Percentiles rank a stretch among this genome's conserved stretches.
Evolutionary conservation across 2,113 vertebrate genomes (phyloP).

Genomic region (Redunca redunca): DNA sequence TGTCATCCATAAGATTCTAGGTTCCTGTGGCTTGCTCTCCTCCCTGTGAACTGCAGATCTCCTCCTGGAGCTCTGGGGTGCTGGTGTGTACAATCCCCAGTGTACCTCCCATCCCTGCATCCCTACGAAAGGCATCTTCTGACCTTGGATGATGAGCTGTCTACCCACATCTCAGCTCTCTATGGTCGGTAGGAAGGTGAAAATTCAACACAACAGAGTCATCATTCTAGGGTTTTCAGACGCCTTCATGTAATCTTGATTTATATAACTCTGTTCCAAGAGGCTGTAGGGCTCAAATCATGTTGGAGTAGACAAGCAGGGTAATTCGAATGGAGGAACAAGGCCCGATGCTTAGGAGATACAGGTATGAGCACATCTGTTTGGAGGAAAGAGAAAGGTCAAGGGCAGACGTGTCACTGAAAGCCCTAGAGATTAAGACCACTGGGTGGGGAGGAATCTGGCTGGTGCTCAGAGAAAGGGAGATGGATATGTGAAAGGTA

Average conservation of each 20-base stretch:
- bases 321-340: neutral
- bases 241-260: too few relatives aligned
- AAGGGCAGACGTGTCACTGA: fast-evolving
- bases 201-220: neutral
- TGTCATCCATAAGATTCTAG: neutral
- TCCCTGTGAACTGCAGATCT: neutral
- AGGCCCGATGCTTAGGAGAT: neutral
- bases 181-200: too few relatives aligned
- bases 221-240: neutral
- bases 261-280: neutral
- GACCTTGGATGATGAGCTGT: neutral
- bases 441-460: neutral
- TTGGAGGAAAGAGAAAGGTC: neutral
- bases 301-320: neutral
- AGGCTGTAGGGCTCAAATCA: too few relatives aligned
- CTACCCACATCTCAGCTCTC: neutral
- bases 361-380: neutral
- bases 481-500: neutral
- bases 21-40: neutral
- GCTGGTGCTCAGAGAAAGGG: neutral
- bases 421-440: neutral
- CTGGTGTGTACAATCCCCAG: neutral
- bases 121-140: neutral
- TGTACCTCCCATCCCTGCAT: neutral
- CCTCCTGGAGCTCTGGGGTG: neutral